A percentile compares a stretch with the other conserved stretches of the same genome.
Conservation (phyloP, 2,797 vertebrate species). For the Myripristis murdjan region DNA sequence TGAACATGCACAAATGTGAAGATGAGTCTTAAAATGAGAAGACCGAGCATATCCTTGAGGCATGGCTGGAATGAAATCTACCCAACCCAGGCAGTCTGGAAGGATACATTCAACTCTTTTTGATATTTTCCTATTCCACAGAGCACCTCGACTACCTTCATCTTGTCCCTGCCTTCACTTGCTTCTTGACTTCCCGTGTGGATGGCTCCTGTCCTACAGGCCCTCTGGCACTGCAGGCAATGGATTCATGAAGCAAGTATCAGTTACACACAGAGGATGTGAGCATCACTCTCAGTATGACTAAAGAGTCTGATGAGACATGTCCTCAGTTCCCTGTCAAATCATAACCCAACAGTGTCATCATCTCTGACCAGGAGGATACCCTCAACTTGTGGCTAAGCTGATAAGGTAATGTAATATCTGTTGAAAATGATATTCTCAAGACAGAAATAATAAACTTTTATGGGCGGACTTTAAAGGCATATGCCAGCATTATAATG, state of each 20-base stretch:
- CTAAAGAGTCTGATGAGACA: slow-evolving; percentile 61
- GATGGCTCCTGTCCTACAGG: slow-evolving; percentile 64
- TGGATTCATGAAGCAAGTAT: slow-evolving; percentile 70
- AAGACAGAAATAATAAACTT: slow-evolving; percentile 31
- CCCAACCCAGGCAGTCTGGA: slow-evolving; percentile 67
- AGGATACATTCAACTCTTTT: slow-evolving; percentile 67
- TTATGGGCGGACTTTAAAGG: slow-evolving; percentile 21
- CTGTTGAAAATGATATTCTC: slow-evolving; percentile 22
- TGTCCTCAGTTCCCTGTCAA: slow-evolving; percentile 53
- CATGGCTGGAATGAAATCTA: slow-evolving; percentile 78
- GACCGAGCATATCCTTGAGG: slow-evolving; percentile 68
- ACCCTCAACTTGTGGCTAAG: slow-evolving; percentile 38
- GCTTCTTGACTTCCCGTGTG: slow-evolving; percentile 65
- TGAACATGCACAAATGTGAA: slow-evolving; percentile 80
- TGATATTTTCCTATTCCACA: slow-evolving; percentile 66
- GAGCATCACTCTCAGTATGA: slow-evolving; percentile 61
- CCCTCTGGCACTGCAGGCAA: slow-evolving; percentile 66
- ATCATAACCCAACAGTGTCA: slow-evolving; percentile 51
- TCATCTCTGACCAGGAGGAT: slow-evolving; percentile 46
- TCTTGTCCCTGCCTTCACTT: slow-evolving; percentile 68
- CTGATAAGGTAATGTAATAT: slow-evolving; percentile 52
- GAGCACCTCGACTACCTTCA: slow-evolving; percentile 58
- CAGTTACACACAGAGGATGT: slow-evolving; percentile 64
- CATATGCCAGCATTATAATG: slow-evolving; percentile 42
- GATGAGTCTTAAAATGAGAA: slow-evolving; percentile 79